Conservation (phyloP, 2,113 vertebrate species). For the Petaurus breviceps region DNA sequence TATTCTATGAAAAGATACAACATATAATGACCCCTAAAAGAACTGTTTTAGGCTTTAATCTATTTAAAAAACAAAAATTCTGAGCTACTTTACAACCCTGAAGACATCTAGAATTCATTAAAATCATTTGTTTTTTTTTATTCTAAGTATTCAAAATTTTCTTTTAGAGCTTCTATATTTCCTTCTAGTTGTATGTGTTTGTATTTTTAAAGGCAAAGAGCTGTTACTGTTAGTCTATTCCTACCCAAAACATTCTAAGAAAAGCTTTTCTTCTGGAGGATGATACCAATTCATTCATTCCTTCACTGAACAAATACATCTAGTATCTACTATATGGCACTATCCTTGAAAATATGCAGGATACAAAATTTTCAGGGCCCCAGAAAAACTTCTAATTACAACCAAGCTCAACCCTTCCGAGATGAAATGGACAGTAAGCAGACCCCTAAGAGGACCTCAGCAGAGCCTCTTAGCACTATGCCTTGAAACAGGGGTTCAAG, state of each 20-base stretch:
- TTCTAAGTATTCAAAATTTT: neutral
- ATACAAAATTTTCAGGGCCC: neutral
- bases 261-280: neutral
- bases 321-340: neutral
- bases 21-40: neutral
- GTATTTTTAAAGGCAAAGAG: neutral
- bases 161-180: neutral
- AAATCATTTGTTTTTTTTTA: neutral
- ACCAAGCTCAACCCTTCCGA: neutral
- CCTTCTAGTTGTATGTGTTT: neutral
- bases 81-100: neutral
- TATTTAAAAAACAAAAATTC: neutral
- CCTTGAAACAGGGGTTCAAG: neutral
- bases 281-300: neutral
- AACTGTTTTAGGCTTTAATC: neutral
- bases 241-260: neutral
- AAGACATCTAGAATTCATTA: neutral
- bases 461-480: neutral
- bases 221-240: neutral
- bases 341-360: neutral
- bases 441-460: neutral
- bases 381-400: neutral
- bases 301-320: neutral
- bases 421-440: neutral
- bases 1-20: constrained; percentile 14